Percentiles rank a stretch among this genome's conserved stretches.
Conservation (phyloP, 2,888 invertebrate species). For the Drosophila meridionalis region DNA sequence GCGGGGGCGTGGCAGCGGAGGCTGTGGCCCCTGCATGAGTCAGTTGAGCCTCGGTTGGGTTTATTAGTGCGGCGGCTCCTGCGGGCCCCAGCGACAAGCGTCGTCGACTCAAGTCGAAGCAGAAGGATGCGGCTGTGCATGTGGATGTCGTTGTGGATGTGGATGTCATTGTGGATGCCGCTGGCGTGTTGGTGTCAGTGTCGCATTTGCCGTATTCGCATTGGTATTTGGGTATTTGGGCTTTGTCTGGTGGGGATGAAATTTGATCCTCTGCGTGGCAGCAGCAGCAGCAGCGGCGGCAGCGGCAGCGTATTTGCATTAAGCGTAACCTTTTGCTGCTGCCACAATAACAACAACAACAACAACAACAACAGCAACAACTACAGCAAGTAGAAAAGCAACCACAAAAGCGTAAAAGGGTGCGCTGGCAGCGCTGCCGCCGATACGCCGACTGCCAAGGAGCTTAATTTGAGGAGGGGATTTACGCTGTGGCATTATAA, state of each 20-base stretch:
- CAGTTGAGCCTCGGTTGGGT: conserved; percentile 45
- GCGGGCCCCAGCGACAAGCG: conserved; percentile 19
- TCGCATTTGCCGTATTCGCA: conserved; percentile 57
- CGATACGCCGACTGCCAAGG: conserved; percentile 70
- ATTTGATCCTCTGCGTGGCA: conserved; percentile 78
- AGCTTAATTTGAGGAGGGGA: conserved; percentile 83
- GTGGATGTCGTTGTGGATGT: conserved; percentile 7
- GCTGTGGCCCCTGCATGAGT: conserved; percentile 31
- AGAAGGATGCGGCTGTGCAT: conserved; percentile 56
- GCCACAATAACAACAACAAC: conserved; percentile 22
- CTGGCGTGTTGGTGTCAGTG: conserved; percentile 45
- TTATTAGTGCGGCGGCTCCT: conserved; percentile 61
- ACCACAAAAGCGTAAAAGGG: conserved; percentile 51
- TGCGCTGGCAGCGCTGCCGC: conserved; percentile 47
- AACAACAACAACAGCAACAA: conserved; percentile 23
- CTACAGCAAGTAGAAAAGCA: conserved; percentile 18
- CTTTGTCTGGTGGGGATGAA: conserved; percentile 83
- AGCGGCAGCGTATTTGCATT: conserved; percentile 75
- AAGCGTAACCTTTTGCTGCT: conserved; percentile 74
- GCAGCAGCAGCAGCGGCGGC: conserved; percentile 30
- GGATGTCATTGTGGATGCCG: conserved; percentile 15
- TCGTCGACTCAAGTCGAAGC: conserved; percentile 52
- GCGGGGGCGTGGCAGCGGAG: conserved; percentile 14
- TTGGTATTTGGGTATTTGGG: conserved; percentile 78
- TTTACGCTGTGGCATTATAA: conserved; percentile 80